Percentiles rank a stretch among this genome's conserved stretches.
phyloP scores from a whole-genome alignment of 2,888 invertebrate species.

The Agonopterix subpropinquella region DNA sequence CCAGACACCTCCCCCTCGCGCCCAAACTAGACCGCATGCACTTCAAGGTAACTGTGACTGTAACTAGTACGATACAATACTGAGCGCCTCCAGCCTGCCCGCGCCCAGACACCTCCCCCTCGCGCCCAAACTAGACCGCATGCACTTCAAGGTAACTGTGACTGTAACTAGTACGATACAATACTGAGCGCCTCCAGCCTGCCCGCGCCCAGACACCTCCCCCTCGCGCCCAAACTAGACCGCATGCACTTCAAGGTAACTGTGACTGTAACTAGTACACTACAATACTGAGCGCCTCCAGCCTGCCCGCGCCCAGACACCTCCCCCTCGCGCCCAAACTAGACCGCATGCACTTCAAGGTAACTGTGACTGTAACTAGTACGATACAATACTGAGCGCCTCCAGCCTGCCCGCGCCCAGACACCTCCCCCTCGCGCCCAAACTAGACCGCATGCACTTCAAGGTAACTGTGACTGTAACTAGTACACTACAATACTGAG shows the following conservation, averaged over 20 bases:
- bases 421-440: slow-evolving; percentile 63
- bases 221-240: slow-evolving; percentile 82
- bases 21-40: slow-evolving; percentile 91
- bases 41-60: slow-evolving; percentile 79
- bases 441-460: slow-evolving; percentile 93
- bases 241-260: slow-evolving; percentile 90
- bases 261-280: no score
- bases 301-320: slow-evolving; percentile 38
- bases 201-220: slow-evolving; percentile 39
- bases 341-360: slow-evolving; percentile 93
- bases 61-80: no score
- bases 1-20: slow-evolving; percentile 46
- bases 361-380: slow-evolving; percentile 33
- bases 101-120: slow-evolving; percentile 44
- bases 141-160: slow-evolving; percentile 86
- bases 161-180: no score
- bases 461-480: slow-evolving; percentile 73
- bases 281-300: slow-evolving; percentile 87
- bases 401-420: slow-evolving; percentile 40
- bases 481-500: no score
- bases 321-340: slow-evolving; percentile 78
- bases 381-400: slow-evolving; percentile 91
- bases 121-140: slow-evolving; percentile 85
- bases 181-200: slow-evolving; percentile 83
- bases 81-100: slow-evolving; percentile 79